A percentile compares a stretch with the other conserved stretches of the same genome.
Evolutionary conservation across 2,888 invertebrate genomes (phyloP).

Genomic region (Didymodactylos carnosus): DNA sequence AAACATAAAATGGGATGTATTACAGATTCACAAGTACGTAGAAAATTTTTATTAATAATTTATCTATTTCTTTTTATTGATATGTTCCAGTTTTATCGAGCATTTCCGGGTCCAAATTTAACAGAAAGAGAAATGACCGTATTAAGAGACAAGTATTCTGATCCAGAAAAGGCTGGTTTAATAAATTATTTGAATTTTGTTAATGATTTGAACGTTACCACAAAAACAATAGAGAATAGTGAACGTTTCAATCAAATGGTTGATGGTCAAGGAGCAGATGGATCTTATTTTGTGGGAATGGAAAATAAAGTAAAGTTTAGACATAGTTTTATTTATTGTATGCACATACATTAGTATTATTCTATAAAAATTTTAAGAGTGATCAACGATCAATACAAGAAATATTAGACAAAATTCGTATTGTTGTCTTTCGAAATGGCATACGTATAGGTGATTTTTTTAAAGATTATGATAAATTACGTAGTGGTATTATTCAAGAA

Average conservation of each 20-base stretch:
- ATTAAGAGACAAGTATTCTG: slow-evolving; percentile 28
- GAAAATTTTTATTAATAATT: not conserved
- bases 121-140: slow-evolving; percentile 27
- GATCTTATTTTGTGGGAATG: not conserved
- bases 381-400: slow-evolving; percentile 27
- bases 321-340: not conserved
- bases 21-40: slow-evolving; percentile 30
- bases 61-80: not conserved
- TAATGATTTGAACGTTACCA: slow-evolving; percentile 24
- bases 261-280: not conserved
- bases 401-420: slow-evolving; percentile 30
- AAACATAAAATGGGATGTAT: slow-evolving; percentile 30
- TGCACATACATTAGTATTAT: not conserved
- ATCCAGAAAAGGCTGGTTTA: slow-evolving; percentile 26
- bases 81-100: slow-evolving; percentile 28
- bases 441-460: slow-evolving; percentile 32
- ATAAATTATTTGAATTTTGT: slow-evolving; percentile 33
- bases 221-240: slow-evolving; percentile 18
- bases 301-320: not conserved
- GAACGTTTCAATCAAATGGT: not conserved
- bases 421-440: slow-evolving; percentile 29
- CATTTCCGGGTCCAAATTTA: slow-evolving; percentile 30
- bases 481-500: slow-evolving; percentile 31
- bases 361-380: slow-evolving; percentile 7
- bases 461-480: slow-evolving; percentile 30